phyloP scores from a whole-genome alignment of 2,888 invertebrate species.

The Callinectes sapidus region DNA sequence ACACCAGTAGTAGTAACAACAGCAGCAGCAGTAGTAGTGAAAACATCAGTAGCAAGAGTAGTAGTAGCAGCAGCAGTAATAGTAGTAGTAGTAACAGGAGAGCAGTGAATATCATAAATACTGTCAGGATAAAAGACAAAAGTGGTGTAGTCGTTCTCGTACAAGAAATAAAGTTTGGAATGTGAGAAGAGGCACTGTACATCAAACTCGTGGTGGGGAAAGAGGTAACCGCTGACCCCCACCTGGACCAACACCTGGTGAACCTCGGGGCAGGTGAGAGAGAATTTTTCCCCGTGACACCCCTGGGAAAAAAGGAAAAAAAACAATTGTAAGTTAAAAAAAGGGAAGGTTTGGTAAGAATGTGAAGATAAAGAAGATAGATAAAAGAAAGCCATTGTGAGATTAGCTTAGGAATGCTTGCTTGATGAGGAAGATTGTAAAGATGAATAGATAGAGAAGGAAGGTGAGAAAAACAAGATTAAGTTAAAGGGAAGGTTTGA shows the following conservation, averaged over 20 bases:
- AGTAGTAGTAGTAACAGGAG: background rate
- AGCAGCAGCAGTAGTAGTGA: background rate
- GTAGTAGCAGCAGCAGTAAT: too few relatives aligned
- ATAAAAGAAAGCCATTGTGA: too few relatives aligned
- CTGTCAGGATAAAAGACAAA: background rate
- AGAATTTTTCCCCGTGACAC: background rate
- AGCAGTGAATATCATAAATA: background rate
- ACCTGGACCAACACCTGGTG: background rate
- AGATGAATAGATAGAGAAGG: too few relatives aligned
- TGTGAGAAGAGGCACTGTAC: background rate
- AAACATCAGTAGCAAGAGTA: too few relatives aligned
- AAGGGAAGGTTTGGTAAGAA: background rate
- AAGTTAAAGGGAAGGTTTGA: background rate
- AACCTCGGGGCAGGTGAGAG: background rate
- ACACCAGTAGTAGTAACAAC: background rate
- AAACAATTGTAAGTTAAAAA: background rate
- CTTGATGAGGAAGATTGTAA: too few relatives aligned
- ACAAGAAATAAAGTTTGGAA: background rate
- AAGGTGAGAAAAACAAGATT: too few relatives aligned
- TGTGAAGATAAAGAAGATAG: too few relatives aligned
- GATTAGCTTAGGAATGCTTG: too few relatives aligned
- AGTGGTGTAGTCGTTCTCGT: background rate
- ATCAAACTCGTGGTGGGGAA: background rate
- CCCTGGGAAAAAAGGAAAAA: background rate
- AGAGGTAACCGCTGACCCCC: background rate